Evolutionary conservation across 2,113 vertebrate genomes (phyloP).

Genomic region (Rattus rattus): DNA sequence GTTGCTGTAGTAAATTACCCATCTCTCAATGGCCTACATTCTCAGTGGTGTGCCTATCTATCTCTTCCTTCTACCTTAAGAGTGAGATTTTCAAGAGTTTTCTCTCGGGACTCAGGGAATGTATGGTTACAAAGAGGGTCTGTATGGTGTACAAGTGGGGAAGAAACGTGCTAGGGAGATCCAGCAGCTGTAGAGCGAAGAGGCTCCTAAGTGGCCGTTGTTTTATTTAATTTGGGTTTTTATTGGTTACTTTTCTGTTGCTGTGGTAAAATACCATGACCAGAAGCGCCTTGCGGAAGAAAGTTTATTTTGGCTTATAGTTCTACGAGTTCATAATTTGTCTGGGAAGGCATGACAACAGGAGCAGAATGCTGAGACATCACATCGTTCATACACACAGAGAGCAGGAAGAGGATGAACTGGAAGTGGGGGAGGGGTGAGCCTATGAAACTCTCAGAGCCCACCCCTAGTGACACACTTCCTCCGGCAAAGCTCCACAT

Average conservation of each 20-base stretch:
- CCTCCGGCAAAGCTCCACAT: not conserved
- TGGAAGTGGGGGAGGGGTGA: not conserved
- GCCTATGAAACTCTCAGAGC: not conserved
- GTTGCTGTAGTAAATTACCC: accelerated
- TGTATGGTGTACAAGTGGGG: not conserved
- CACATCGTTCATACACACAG: not conserved
- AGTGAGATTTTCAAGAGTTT: not conserved
- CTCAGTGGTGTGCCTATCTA: not conserved
- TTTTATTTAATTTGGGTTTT: not conserved
- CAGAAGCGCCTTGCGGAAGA: not conserved
- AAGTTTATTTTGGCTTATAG: not conserved
- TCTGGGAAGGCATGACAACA: not conserved
- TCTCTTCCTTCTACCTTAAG: not conserved
- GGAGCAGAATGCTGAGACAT: not conserved
- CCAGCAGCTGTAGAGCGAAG: not conserved
- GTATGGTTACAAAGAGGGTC: not conserved
- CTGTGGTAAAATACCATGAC: not conserved
- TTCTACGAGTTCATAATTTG: not conserved
- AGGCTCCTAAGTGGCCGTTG: not conserved
- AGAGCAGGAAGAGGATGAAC: not conserved
- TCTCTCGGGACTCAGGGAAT: not conserved
- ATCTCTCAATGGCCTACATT: too few species aligned
- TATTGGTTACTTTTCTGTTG: not conserved
- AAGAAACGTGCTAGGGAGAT: not conserved
- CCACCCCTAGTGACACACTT: not conserved